These are phyloP conservation scores for Enteromius afrohamiltoni DNA, from an alignment of 2,797 vertebrate species.

Conservation along the genomic window DNA sequence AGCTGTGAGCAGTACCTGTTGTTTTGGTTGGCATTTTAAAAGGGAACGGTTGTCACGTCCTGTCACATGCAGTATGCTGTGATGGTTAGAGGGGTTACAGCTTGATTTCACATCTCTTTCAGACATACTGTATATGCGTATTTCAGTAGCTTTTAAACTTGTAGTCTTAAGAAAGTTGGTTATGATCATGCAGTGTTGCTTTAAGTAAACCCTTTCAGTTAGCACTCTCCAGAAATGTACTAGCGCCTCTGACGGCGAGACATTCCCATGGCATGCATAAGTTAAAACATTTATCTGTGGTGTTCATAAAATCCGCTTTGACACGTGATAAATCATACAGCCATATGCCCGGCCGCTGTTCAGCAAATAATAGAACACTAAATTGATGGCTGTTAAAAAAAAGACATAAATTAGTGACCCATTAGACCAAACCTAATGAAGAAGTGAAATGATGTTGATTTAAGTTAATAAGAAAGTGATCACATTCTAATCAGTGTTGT, in stretches of 20 bases:
- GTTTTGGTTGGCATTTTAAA: constrained; percentile 18
- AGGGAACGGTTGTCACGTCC: neutral
- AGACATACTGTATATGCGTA: neutral
- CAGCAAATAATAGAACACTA: constrained; percentile 32
- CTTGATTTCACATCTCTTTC: neutral
- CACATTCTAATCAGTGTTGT: constrained; percentile 67
- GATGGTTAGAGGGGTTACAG: constrained; percentile 11
- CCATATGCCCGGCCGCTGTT: constrained; percentile 29
- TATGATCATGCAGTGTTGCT: neutral
- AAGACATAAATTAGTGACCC: constrained; percentile 62
- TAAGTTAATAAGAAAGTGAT: constrained; percentile 67
- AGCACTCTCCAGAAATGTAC: neutral
- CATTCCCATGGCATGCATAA: neutral
- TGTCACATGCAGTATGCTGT: neutral
- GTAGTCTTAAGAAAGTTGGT: neutral
- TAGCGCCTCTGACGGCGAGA: neutral
- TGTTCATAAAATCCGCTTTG: neutral
- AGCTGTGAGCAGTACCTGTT: constrained; percentile 35
- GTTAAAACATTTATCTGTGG: constrained; percentile 9
- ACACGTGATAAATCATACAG: constrained; percentile 36
- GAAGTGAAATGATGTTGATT: constrained; percentile 65
- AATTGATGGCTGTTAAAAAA: constrained; percentile 58
- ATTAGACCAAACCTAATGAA: constrained; percentile 68
- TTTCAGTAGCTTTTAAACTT: constrained; percentile 18
- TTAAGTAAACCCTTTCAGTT: neutral